These are phyloP conservation scores for Rutpela maculata DNA, from an alignment of 2,888 invertebrate species.

Conservation along the genomic window DNA sequence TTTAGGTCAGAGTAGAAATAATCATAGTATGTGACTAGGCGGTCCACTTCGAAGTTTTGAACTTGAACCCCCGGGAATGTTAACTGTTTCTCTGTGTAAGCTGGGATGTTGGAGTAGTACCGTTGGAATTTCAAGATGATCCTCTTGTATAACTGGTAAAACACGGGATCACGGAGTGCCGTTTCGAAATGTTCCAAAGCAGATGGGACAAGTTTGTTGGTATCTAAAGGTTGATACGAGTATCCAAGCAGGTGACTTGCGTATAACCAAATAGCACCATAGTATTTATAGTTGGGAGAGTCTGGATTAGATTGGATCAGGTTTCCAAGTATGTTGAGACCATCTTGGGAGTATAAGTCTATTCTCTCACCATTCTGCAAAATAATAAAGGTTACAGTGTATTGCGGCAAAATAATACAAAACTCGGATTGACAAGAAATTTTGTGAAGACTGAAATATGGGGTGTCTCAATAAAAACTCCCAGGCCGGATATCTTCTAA, in stretches of 20 bases:
- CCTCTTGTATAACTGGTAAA: slow-evolving; percentile 81
- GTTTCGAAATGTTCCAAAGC: slow-evolving; percentile 81
- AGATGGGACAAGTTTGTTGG: slow-evolving; percentile 77
- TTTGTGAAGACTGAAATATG: no score
- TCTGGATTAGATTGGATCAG: slow-evolving; percentile 81
- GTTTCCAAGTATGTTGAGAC: slow-evolving; percentile 80
- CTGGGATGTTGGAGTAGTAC: slow-evolving; percentile 78
- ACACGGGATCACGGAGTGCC: slow-evolving; percentile 81
- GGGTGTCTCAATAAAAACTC: no score
- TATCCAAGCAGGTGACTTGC: slow-evolving; percentile 79
- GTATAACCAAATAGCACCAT: slow-evolving; percentile 72
- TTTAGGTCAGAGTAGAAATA: slow-evolving; percentile 79
- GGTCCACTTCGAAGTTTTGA: slow-evolving; percentile 78
- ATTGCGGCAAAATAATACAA: not conserved
- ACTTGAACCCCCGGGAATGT: slow-evolving; percentile 79
- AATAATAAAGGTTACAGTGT: slow-evolving; percentile 23
- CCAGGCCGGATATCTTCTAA: no score
- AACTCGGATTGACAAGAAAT: no score
- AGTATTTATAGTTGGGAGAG: slow-evolving; percentile 78
- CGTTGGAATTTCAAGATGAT: slow-evolving; percentile 77
- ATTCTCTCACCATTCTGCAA: slow-evolving; percentile 71
- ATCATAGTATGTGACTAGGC: slow-evolving; percentile 83
- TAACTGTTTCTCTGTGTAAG: slow-evolving; percentile 79
- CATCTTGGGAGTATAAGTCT: slow-evolving; percentile 78
- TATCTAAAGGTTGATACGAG: slow-evolving; percentile 63